Evolutionary conservation across 2,888 invertebrate genomes (phyloP).

Genomic region (Alentia gelatinosa): DNA sequence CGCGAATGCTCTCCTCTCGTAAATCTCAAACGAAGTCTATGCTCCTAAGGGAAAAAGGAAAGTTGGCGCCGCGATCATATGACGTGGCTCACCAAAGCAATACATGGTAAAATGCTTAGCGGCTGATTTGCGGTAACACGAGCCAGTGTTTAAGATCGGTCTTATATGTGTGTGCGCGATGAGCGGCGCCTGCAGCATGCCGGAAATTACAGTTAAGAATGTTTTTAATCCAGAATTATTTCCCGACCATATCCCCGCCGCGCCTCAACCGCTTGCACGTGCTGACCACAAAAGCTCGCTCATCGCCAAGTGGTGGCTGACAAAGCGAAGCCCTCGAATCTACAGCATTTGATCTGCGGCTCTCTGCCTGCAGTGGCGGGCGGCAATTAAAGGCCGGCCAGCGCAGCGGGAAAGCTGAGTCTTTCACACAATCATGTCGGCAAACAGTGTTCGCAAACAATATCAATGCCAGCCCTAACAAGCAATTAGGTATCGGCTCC

Average conservation of each 20-base stretch:
- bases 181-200: not conserved
- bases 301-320: not conserved
- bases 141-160: not conserved
- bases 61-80: not conserved
- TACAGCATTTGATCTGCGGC: slow-evolving; percentile 39
- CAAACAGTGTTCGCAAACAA: slow-evolving; percentile 38
- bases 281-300: not conserved
- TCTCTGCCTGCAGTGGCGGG: not conserved
- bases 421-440: slow-evolving; percentile 19
- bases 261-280: not conserved
- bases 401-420: not conserved
- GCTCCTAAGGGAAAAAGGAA: too few relatives aligned
- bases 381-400: slow-evolving; percentile 28
- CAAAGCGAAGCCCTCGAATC: not conserved
- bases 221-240: slow-evolving; percentile 28
- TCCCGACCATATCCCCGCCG: not conserved
- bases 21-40: too few relatives aligned
- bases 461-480: slow-evolving; percentile 24
- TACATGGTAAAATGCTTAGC: not conserved
- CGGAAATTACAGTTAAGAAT: not conserved
- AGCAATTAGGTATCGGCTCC: slow-evolving; percentile 37
- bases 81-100: not conserved
- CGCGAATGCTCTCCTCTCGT: too few relatives aligned
- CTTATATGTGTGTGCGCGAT: too few relatives aligned
- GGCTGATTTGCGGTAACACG: not conserved